These are phyloP conservation scores for Girardinichthys multiradiatus DNA, from an alignment of 2,113 vertebrate species.

Conservation along the genomic window DNA sequence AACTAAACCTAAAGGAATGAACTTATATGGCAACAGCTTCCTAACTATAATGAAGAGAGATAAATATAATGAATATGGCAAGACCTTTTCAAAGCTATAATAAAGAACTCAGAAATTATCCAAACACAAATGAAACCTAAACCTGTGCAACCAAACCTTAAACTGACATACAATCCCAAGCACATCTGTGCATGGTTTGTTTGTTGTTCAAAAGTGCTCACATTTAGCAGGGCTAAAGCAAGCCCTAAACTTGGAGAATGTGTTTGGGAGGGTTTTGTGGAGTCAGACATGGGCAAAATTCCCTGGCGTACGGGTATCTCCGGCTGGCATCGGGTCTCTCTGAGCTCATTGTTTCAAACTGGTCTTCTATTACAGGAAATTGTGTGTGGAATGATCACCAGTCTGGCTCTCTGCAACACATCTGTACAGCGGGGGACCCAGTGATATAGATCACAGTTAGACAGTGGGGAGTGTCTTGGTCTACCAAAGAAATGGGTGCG, in stretches of 20 bases:
- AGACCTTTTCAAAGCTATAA: too few relatives aligned
- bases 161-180: background rate
- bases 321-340: slow-evolving; percentile 54
- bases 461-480: slow-evolving; percentile 20
- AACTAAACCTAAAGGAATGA: too few relatives aligned
- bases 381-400: slow-evolving; percentile 50
- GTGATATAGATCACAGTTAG: slow-evolving; percentile 50
- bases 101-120: too few relatives aligned
- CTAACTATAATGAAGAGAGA: too few relatives aligned
- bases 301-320: slow-evolving; percentile 58
- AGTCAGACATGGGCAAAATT: slow-evolving; percentile 42
- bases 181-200: too few relatives aligned
- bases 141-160: background rate
- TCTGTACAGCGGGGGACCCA: slow-evolving; percentile 26
- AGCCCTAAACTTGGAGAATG: background rate
- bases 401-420: slow-evolving; percentile 46
- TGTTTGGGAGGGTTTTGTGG: background rate
- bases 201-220: background rate
- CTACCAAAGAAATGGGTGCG: slow-evolving; percentile 1
- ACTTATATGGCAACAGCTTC: too few relatives aligned
- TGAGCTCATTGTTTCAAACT: slow-evolving; percentile 57
- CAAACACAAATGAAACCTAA: background rate
- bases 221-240: background rate
- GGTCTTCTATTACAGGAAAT: slow-evolving; percentile 75
- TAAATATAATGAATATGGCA: too few relatives aligned